Evolutionary conservation across 2,797 vertebrate genomes (phyloP).

Genomic region (Pseudochirops corinnae): DNA sequence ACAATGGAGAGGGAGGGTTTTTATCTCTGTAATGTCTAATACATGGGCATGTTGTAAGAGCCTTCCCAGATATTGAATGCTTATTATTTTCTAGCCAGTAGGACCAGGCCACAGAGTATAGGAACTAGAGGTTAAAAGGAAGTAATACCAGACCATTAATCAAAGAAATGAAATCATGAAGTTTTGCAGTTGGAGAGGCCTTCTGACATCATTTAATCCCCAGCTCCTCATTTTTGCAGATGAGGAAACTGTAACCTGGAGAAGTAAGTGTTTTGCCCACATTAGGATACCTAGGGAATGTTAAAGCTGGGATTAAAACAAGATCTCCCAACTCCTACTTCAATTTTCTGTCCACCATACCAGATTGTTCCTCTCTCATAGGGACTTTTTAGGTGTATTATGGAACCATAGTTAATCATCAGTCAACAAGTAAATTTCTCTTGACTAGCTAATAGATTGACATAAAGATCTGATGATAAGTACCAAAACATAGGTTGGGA

Average conservation of each 20-base stretch:
- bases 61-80: neutral
- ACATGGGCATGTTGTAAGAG: neutral
- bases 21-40: neutral
- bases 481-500: neutral
- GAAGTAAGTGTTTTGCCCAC: neutral
- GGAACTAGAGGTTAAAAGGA: slow-evolving; percentile 26
- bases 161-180: neutral
- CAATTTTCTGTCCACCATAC: neutral
- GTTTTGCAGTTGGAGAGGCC: neutral
- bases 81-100: slow-evolving; percentile 3
- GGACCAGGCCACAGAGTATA: slow-evolving; percentile 5
- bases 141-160: neutral
- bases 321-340: neutral
- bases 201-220: neutral
- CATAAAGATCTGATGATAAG: neutral
- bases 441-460: neutral
- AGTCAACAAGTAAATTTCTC: neutral
- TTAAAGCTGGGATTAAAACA: neutral
- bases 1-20: neutral
- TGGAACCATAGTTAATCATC: slow-evolving; percentile 26
- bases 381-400: slow-evolving; percentile 2
- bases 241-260: neutral
- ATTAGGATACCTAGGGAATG: neutral
- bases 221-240: neutral
- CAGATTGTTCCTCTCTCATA: neutral